Base-by-base conservation (phyloP, 2,113 vertebrate genomes). In the Pteronura brasiliensis region DNA sequence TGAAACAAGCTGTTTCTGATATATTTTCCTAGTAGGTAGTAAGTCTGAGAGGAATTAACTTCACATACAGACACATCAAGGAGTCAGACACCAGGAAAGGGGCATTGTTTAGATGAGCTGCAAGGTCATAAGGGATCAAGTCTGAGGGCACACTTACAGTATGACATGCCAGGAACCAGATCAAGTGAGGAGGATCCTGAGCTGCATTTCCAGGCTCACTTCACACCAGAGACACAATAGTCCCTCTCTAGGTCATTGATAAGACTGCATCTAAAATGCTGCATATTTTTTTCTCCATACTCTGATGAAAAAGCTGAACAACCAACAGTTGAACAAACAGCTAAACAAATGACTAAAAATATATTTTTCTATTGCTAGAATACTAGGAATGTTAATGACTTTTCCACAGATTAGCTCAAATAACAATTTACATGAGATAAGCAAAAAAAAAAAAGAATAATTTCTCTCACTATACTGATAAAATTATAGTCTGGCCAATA, bases 231-330 rank as follows among this genome's bases (percentile, higher is more conserved):
- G 95, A 96, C 94, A 97, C 96, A 93, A 89, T 39, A 95, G 97
- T 97, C 81, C 90, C 90, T 83, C 95, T 96, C 88, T 95, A 98
- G 95, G 98, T 47, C 96, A 94, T 1, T 71, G 36, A 6, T 0
- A 63, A 97, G 96, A 80, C 63, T 77, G 89, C 93, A 94, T 61
- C 86, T 97, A 76, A 95, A 97, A 95, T 77, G 69, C 74, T 61
- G 31, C 47, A 36, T 52, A 18, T 34, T 74, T 79, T 79, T 39
- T 85, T 63, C 90, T 94, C 61, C 52, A 72, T 23, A 17, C n/a
- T 79, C n/a, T 49, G 55, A 95, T 17, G 87, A 39, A 77, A 91
- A 93, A 47, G 7, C 82, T 42, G 55, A 96, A 92, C 21, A 52
- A 47, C 80, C 52, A 83, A 49, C 23, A 65, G 87, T 63, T 71